Base-by-base conservation (phyloP, 2,113 vertebrate species). In the Phyllopteryx taeniolatus region DNA sequence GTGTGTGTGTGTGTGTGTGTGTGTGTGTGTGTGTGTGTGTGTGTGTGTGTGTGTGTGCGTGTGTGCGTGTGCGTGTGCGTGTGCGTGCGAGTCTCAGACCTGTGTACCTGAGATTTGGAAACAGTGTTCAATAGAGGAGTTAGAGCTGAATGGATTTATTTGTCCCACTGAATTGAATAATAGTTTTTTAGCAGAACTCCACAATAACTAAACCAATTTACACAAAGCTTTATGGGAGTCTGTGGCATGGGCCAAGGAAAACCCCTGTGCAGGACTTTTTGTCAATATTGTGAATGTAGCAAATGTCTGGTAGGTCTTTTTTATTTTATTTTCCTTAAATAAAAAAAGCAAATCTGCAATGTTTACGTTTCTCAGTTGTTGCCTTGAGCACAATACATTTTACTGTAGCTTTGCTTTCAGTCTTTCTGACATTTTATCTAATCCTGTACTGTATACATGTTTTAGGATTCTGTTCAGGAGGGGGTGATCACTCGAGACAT, bases 401-500 rank as follows among this genome's bases (percentile, higher is more conserved):
- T 9, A 39, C 8, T 62, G 60, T 42, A 39, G n/a, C 8, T 62
- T 19, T 19, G 35, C 35, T 19, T 35, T 63, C 5, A 39, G 31
- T 20, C 8, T 39, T 63, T 44, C 9, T 12, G 4, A 5, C 35
- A 22, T 11, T 5, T 35, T 60, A 1, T 64, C 20, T 22, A 64
- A 64, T 64, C 7, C 11, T 2, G 20, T 44, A 43, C 17, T 73
- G 35, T 20, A n/a, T 87, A 2, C 76, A 27, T 77, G 57, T 80
- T 85, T 1, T 85, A 99, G 98, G 97, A 99, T 72, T 99, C 98
- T 0, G 83, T 93, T 68, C 97, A 98, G 75, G 96, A 99, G 72
- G 93, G 93, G 8, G 96, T 98, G 39, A 99, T 99, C 87, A 98
- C 95, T 71, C 90, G 97, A 84, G 98, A 99, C 83, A 96, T 98